Conservation (phyloP, 1,140 invertebrate species). For the Procambarus clarkii region DNA sequence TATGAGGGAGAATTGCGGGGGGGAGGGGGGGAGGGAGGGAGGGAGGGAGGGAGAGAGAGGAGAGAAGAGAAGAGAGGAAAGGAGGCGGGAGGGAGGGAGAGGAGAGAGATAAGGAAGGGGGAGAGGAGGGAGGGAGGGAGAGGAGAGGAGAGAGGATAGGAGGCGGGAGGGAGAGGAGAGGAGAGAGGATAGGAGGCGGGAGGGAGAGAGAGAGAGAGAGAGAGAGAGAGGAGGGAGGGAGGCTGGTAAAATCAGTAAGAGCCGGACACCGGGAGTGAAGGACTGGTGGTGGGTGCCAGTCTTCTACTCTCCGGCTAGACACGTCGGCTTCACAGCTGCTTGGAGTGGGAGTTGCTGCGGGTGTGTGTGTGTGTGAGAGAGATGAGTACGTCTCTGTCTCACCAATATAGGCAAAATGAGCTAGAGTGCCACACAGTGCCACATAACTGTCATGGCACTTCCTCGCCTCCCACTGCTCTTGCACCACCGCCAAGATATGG, state of each 20-base stretch:
- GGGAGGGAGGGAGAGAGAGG: neutral
- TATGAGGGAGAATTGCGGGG: neutral
- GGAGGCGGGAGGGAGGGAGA: neutral
- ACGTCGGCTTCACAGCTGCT: neutral
- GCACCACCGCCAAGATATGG: slow-evolving; percentile 1
- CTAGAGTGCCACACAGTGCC: too few species aligned
- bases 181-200: neutral
- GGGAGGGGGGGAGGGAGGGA: neutral
- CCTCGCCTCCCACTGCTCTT: too few species aligned
- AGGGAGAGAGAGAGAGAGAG: neutral
- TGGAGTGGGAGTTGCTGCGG: neutral
- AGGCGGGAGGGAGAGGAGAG: neutral
- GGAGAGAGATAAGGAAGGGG: neutral
- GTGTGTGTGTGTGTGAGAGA: neutral
- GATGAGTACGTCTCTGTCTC: neutral
- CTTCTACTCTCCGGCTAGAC: neutral
- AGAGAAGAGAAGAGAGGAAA: neutral
- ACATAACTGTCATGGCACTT: neutral
- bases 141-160: neutral
- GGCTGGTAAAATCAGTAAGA: neutral
- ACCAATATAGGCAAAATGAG: neutral
- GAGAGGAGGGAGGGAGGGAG: neutral
- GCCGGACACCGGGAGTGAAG: neutral
- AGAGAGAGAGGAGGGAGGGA: neutral
- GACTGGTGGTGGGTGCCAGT: neutral